Conservation (phyloP, 1,140 invertebrate genomes). For the Palaemon carinicauda region DNA sequence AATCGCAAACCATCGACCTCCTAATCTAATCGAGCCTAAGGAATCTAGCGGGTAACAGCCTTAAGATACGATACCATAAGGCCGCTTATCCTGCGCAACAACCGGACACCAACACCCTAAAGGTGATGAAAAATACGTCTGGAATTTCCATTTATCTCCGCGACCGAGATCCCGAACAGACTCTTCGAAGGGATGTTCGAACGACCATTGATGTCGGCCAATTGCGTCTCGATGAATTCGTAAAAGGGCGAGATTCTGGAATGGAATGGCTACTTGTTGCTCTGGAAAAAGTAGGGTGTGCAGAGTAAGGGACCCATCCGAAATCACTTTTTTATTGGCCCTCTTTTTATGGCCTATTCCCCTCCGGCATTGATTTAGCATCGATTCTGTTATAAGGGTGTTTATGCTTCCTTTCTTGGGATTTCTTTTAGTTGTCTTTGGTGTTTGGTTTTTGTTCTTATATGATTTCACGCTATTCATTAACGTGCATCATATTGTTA, state of each 20-base stretch:
- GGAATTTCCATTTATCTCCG: slow-evolving; percentile 44
- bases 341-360: too few species aligned
- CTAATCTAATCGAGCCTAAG: background rate
- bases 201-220: slow-evolving; percentile 44
- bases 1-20: background rate
- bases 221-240: slow-evolving; percentile 37
- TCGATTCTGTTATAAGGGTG: too few species aligned
- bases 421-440: too few species aligned
- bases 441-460: too few species aligned
- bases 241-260: background rate
- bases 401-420: too few species aligned
- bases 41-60: background rate
- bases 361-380: too few species aligned
- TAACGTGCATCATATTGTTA: too few species aligned
- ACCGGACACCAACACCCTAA: too few species aligned
- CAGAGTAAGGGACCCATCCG: background rate
- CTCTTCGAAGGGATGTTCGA: background rate
- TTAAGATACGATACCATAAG: background rate
- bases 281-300: background rate
- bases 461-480: too few species aligned
- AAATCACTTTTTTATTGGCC: too few species aligned
- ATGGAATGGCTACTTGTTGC: background rate
- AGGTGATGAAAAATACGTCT: slow-evolving; percentile 29
- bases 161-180: slow-evolving; percentile 23
- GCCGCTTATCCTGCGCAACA: background rate